Evolutionary conservation across 92 coral and sea anemone genomes (phyloP), one percentile per base, ranked within the genome.

Genomic region (Pocillopora meandrina): DNA sequence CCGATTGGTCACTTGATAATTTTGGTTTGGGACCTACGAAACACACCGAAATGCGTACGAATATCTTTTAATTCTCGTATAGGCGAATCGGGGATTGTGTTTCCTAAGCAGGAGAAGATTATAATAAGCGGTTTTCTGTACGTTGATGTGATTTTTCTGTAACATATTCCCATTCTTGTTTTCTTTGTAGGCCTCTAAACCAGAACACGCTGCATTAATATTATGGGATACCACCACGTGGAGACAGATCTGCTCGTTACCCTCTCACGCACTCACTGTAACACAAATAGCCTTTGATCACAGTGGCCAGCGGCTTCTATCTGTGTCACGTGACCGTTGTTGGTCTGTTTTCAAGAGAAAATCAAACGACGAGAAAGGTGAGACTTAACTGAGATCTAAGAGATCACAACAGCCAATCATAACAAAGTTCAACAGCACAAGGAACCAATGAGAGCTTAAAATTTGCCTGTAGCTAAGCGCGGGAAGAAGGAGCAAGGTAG

Each of bases 311-410:
- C 93, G 93, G 81, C 85, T 96, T n/a, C 92, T 96, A 12, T 84
- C 99, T 18, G 99, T 96, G 31, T 96, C 99, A 91, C 97, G 99
- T 73, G 99, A 96, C 72, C 95, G 99, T 35, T 90, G 93, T 12
- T 96, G 99, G 99, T 93, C 94, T 5, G 81, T 96, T 60, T 96
- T 96, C 82, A 92, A 83, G 78, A 88, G 82, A 77, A 79, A 86
- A n/a, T 15, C 21, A 12, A 91, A 90, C 52, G 42, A 73, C 76
- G 82, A 77, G 58, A 60, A 65, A 57, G 87, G 93, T 89, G 47
- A 21, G 89, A n/a, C 26, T 11, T 9, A 12, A 34, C 35, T 15
- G 9, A 47, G 20, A 36, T 10, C 5, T 42, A 3, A 42, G 52
- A 0, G 52, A 42, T 42, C 52, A 42, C 52, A 3, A 42, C 52